These are phyloP conservation scores for Drosophila pachea DNA, from an alignment of 1,140 invertebrate species.

Conservation along the genomic window DNA sequence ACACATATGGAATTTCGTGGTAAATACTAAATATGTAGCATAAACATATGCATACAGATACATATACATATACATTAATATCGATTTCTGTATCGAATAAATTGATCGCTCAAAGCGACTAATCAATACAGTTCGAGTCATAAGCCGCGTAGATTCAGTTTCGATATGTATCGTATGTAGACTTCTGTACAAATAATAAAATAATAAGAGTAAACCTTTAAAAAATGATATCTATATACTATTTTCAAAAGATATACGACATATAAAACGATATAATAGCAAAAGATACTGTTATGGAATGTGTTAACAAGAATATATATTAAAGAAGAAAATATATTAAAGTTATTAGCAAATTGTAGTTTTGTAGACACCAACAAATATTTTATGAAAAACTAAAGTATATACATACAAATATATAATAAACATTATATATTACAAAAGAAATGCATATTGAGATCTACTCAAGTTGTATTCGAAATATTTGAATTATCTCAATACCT, in stretches of 20 bases:
- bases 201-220: not conserved
- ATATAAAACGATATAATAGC: constrained; percentile 3
- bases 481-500: too few relatives aligned
- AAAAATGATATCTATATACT: too few relatives aligned
- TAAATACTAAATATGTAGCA: constrained; percentile 33
- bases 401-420: constrained; percentile 28
- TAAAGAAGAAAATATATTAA: too few relatives aligned
- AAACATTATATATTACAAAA: too few relatives aligned
- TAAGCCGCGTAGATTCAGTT: constrained; percentile 19
- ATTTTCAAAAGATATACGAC: too few relatives aligned
- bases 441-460: too few relatives aligned
- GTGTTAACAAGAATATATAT: constrained; percentile 2
- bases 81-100: constrained; percentile 35
- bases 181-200: constrained; percentile 22
- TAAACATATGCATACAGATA: constrained; percentile 31
- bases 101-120: constrained; percentile 69
- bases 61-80: constrained; percentile 21
- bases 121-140: constrained; percentile 22
- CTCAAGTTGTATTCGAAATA: too few relatives aligned
- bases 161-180: constrained; percentile 13
- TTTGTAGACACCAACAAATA: constrained; percentile 46
- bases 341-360: constrained; percentile 65
- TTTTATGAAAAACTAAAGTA: constrained; percentile 19
- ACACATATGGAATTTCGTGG: constrained; percentile 25
- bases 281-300: constrained; percentile 3